phyloP scores from a whole-genome alignment of 2,113 vertebrate genomes.

The Aplodontia rufa region DNA sequence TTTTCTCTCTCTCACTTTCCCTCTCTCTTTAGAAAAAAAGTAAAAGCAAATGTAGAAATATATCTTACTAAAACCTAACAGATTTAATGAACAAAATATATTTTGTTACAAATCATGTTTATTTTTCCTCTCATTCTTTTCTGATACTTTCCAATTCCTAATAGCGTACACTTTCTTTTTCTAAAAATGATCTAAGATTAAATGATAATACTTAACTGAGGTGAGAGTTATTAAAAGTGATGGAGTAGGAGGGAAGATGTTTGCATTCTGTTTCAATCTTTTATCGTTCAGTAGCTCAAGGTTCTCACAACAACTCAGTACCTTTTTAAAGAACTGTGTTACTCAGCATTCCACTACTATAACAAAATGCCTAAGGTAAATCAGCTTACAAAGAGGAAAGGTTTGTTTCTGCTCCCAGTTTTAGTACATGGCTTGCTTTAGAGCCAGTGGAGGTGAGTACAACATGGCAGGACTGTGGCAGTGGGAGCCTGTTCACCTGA shows the following conservation, averaged over 20 bases:
- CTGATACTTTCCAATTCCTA: not conserved
- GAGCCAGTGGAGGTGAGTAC: accelerated
- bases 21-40: too few relatives aligned
- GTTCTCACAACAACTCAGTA: not conserved
- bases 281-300: not conserved
- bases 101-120: not conserved
- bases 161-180: not conserved
- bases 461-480: not conserved
- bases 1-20: too few relatives aligned
- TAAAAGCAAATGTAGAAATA: not conserved
- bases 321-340: not conserved
- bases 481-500: not conserved
- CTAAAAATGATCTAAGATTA: not conserved
- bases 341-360: not conserved
- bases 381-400: not conserved
- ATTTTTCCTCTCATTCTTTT: not conserved
- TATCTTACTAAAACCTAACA: not conserved
- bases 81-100: not conserved
- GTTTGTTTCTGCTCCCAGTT: too few relatives aligned
- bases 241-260: not conserved
- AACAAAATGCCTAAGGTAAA: not conserved
- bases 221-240: not conserved
- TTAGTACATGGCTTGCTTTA: not conserved
- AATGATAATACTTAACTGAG: not conserved
- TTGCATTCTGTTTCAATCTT: not conserved